Conservation (phyloP, 2,113 vertebrate species). For the Emberiza fucata region DNA sequence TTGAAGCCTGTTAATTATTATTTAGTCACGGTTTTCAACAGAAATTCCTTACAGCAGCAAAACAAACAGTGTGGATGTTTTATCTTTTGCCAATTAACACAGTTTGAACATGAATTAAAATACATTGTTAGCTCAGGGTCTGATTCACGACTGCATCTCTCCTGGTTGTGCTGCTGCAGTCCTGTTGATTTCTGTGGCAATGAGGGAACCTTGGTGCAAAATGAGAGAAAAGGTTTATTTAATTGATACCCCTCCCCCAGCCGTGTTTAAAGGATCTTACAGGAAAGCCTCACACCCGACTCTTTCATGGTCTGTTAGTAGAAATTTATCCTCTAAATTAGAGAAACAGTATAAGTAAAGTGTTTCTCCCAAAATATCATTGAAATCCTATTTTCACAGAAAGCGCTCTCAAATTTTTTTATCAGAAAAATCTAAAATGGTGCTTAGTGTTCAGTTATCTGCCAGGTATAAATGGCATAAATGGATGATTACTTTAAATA, state of each 20-base stretch:
- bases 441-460: slow-evolving; percentile 69
- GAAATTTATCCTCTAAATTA: slow-evolving; percentile 52
- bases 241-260: neutral
- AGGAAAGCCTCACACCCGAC: neutral
- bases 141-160: neutral
- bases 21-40: slow-evolving; percentile 51
- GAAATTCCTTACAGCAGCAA: slow-evolving; percentile 44
- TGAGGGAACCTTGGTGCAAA: neutral
- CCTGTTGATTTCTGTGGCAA: neutral
- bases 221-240: neutral
- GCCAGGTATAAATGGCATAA: slow-evolving; percentile 74
- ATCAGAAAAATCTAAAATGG: slow-evolving; percentile 62
- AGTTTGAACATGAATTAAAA: slow-evolving; percentile 35
- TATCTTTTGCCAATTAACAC: slow-evolving; percentile 55
- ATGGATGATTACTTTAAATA: slow-evolving; percentile 79
- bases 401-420: slow-evolving; percentile 62
- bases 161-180: neutral
- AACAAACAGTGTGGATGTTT: slow-evolving; percentile 54
- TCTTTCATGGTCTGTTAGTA: slow-evolving; percentile 18
- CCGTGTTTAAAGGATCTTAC: neutral
- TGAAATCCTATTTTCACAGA: slow-evolving; percentile 70
- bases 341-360: slow-evolving; percentile 43
- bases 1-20: slow-evolving; percentile 49
- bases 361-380: slow-evolving; percentile 74
- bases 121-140: neutral